Evolutionary conservation across 2,113 vertebrate species (phyloP).

Genomic region (Rhynchopsitta pachyrhyncha): DNA sequence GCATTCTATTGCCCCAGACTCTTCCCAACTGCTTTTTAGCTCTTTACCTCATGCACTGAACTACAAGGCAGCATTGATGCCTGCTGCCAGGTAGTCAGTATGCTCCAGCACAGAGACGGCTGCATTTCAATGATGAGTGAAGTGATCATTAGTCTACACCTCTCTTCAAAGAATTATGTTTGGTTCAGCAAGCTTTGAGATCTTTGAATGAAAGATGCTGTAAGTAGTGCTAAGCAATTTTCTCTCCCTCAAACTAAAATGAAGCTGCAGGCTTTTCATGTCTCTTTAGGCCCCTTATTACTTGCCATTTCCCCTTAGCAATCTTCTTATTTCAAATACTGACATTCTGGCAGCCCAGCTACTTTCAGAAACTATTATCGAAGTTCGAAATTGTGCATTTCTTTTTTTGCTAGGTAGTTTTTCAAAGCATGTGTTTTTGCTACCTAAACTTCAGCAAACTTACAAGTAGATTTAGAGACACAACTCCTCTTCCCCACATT

Average conservation of each 20-base stretch:
- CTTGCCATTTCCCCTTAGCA: conserved; percentile 12
- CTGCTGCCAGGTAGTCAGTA: not conserved
- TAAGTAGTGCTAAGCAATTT: conserved; percentile 61
- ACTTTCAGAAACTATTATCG: conserved; percentile 43
- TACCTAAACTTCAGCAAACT: not conserved
- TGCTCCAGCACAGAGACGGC: not conserved
- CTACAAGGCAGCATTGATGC: rapidly evolving
- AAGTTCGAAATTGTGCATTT: conserved; percentile 18
- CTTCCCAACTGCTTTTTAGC: not conserved
- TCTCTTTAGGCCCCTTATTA: conserved; percentile 49
- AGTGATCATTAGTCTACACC: conserved; percentile 32
- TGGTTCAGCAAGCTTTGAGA: conserved; percentile 57
- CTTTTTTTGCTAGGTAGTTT: not conserved
- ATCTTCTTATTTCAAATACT: conserved; percentile 21
- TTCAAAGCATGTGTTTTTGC: not conserved
- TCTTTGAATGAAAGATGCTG: conserved; percentile 49
- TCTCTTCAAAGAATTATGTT: conserved; percentile 50
- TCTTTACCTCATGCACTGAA: not conserved
- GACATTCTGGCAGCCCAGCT: conserved; percentile 14
- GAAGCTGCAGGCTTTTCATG: conserved; percentile 16
- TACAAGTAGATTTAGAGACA: not conserved
- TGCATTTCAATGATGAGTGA: not conserved
- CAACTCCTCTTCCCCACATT: not conserved
- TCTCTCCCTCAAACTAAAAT: conserved; percentile 24
- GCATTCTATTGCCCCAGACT: not conserved